A percentile compares a stretch with the other conserved stretches of the same genome.
These are phyloP conservation scores for Chlorospingus semifuscus DNA, from an alignment of 2,797 vertebrate genomes.

Conservation along the genomic window DNA sequence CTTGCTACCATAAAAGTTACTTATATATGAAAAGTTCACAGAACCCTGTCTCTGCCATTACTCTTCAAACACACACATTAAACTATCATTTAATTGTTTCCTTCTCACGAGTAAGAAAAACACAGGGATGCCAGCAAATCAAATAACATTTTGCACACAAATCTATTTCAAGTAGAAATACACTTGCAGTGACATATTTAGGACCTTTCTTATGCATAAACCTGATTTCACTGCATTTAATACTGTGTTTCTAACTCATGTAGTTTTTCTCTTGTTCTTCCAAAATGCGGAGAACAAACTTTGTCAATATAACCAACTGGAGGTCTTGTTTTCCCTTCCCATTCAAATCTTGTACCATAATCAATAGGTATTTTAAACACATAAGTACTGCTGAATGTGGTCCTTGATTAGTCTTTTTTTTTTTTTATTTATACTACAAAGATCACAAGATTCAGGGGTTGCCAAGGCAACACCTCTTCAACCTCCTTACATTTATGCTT, in stretches of 20 bases:
- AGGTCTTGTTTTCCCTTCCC: neutral
- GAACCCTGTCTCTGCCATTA: neutral
- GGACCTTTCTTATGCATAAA: neutral
- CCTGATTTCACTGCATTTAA: neutral
- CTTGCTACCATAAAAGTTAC: neutral
- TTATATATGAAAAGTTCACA: neutral
- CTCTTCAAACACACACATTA: neutral
- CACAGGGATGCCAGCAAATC: neutral
- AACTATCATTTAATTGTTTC: neutral
- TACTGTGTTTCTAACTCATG: neutral
- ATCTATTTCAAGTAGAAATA: neutral
- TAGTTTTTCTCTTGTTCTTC: neutral
- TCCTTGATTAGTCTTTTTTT: neutral
- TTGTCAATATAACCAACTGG: neutral
- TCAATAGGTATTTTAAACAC: neutral
- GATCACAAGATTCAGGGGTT: conserved; percentile 47
- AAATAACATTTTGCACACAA: neutral
- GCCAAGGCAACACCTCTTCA: conserved; percentile 51
- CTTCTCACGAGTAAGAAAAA: neutral
- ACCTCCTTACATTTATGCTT: conserved; percentile 9
- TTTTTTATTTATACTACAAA: conserved; percentile 31
- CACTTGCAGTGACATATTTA: neutral
- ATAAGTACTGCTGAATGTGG: neutral
- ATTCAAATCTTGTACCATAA: neutral
- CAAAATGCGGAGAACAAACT: neutral